Percentiles rank a stretch among this genome's conserved stretches.
phyloP scores from a whole-genome alignment of 2,888 invertebrate species.

The Orchesellides sinensis region DNA sequence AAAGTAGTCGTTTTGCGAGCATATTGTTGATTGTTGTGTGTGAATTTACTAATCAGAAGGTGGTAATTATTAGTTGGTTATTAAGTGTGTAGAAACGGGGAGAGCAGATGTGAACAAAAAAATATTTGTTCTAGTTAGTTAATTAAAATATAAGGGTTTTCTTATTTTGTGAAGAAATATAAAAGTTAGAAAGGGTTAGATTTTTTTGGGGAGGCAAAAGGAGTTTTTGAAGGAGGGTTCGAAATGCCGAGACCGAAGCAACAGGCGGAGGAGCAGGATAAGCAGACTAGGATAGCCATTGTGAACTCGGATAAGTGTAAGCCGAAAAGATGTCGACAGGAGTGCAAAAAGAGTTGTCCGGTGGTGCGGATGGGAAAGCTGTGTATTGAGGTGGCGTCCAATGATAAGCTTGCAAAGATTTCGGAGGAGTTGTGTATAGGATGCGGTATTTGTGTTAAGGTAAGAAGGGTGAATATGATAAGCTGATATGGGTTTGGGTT shows the following conservation, averaged over 20 bases:
- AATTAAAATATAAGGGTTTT: background rate
- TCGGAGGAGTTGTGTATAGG: constrained; percentile 99
- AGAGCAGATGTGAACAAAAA: background rate
- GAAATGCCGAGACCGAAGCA: constrained; percentile 81
- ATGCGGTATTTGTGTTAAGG: constrained; percentile 99
- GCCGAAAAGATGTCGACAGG: constrained; percentile 98
- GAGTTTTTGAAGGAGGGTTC: background rate
- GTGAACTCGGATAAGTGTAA: constrained; percentile 99
- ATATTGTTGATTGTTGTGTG: background rate
- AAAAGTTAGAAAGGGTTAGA: background rate
- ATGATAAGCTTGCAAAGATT: constrained; percentile 96
- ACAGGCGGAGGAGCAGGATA: constrained; percentile 91
- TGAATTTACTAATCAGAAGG: background rate
- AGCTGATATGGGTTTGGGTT: background rate
- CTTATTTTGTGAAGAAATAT: background rate
- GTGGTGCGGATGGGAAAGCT: constrained; percentile 99
- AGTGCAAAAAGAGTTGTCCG: constrained; percentile 99
- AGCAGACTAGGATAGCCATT: constrained; percentile 97
- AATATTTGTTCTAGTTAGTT: too few relatives aligned
- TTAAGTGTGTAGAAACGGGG: background rate
- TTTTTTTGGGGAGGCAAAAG: background rate
- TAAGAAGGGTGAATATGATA: too few relatives aligned
- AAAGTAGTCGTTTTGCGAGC: background rate
- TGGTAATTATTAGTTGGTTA: too few relatives aligned
- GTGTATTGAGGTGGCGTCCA: constrained; percentile 97